These are phyloP conservation scores for Halocaridina rubra DNA, from an alignment of 2,888 invertebrate genomes.

Conservation along the genomic window DNA sequence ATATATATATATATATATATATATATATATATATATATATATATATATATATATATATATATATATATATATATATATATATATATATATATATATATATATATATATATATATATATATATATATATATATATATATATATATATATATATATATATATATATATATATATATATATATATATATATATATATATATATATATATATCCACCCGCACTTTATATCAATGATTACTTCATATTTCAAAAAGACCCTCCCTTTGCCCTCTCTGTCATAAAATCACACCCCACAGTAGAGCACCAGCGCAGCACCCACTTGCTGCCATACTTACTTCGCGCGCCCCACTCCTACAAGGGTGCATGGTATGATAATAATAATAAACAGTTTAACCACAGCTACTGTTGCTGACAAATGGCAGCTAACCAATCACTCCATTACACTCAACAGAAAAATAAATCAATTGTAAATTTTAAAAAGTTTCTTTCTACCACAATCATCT, in stretches of 20 bases:
- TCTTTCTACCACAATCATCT: conserved; percentile 26
- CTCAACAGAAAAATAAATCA: conserved; percentile 31
- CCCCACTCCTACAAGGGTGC: conserved; percentile 61
- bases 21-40: not conserved
- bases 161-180: not conserved
- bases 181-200: not conserved
- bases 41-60: not conserved
- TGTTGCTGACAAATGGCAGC: conserved; percentile 38
- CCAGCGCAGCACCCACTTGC: conserved; percentile 52
- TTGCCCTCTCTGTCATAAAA: conserved; percentile 17
- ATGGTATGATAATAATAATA: conserved; percentile 61
- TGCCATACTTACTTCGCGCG: conserved; percentile 61
- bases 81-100: not conserved
- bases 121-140: not conserved
- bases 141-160: not conserved
- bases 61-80: not conserved
- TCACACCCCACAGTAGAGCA: conserved; percentile 38
- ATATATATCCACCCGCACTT: not conserved
- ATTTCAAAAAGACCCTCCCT: not conserved
- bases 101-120: not conserved
- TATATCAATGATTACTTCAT: not conserved
- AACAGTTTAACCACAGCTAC: conserved; percentile 56
- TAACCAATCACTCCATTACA: conserved; percentile 52
- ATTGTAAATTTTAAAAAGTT: not conserved
- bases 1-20: not conserved